Conservation (phyloP, 2,113 vertebrate genomes). For the Delphinus delphis region DNA sequence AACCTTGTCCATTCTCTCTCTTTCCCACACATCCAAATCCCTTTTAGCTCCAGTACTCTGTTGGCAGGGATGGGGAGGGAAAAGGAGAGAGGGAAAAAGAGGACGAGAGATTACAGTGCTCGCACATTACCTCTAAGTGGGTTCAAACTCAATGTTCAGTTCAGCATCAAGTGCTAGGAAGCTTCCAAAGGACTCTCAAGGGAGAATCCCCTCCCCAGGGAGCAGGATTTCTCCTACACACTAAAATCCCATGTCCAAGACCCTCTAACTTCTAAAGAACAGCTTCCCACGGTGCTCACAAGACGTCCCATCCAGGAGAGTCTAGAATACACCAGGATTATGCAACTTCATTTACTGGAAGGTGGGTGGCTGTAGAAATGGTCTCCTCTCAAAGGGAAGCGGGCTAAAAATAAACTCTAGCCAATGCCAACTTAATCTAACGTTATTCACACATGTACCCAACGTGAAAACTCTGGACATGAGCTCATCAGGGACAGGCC, state of each 20-base stretch:
- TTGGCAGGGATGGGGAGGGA: neutral
- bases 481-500: neutral
- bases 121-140: neutral
- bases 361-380: neutral
- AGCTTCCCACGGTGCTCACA: neutral
- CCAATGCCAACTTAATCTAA: neutral
- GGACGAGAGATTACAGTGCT: neutral
- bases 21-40: neutral
- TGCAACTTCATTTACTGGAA: neutral
- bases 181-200: neutral
- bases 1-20: neutral
- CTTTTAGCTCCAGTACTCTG: neutral
- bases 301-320: neutral
- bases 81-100: neutral
- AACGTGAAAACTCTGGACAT: neutral
- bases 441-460: neutral
- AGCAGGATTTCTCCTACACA: neutral
- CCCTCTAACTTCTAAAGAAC: neutral
- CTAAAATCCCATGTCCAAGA: neutral
- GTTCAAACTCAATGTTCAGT: neutral
- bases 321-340: neutral
- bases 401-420: neutral
- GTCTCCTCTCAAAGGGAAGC: neutral
- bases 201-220: neutral
- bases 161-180: neutral